Evolutionary conservation across 2,888 invertebrate species (phyloP).

Genomic region (Euplagia quadripunctaria): DNA sequence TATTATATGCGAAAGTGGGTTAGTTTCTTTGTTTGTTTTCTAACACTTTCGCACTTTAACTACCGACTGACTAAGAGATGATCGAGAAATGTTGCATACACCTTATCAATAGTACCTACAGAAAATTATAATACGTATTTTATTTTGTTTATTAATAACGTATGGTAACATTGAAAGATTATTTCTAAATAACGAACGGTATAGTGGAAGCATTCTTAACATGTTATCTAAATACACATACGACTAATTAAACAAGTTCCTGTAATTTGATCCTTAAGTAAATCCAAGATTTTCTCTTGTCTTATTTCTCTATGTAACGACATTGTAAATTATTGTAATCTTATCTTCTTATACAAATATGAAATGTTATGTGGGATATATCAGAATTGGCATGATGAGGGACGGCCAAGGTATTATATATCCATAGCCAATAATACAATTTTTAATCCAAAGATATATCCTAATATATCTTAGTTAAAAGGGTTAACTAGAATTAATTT

Average conservation of each 20-base stretch:
- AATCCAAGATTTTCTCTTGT: not conserved
- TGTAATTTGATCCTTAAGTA: not conserved
- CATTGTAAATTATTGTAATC: slow-evolving; percentile 4
- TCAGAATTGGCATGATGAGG: not conserved
- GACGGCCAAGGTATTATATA: not conserved
- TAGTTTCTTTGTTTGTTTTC: no score
- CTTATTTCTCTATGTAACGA: not conserved
- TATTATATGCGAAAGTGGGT: no score
- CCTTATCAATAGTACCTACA: no score
- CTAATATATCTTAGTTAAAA: no score
- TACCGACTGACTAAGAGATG: no score
- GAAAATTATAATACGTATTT: no score
- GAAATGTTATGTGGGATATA: not conserved
- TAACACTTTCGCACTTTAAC: no score
- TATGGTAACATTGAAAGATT: no score
- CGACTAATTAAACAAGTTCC: slow-evolving; percentile 8
- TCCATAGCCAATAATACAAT: no score
- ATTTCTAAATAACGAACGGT: not conserved
- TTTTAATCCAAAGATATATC: no score
- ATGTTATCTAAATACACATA: not conserved
- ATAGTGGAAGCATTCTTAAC: not conserved
- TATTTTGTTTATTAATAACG: no score
- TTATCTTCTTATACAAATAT: not conserved
- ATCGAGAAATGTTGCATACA: no score
- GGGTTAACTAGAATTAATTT: not conserved